These are phyloP conservation scores for Arbacia lixula DNA, from an alignment of 53 echinoderm and acorn worm genomes.

Conservation along the genomic window DNA sequence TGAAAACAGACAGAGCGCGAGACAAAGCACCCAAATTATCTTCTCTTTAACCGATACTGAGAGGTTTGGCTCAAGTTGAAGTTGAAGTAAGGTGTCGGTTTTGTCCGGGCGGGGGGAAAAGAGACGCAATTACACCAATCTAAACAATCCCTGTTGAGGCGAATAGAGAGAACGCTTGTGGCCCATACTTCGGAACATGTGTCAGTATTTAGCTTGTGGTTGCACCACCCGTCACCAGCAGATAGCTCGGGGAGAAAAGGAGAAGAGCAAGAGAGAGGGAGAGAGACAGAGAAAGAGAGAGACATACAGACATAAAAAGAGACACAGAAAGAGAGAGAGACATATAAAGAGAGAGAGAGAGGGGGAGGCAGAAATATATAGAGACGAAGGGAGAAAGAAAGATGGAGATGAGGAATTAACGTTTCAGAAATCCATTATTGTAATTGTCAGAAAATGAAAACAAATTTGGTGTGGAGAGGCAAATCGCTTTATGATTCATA, in stretches of 20 bases:
- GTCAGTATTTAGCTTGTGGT: slow-evolving; percentile 47
- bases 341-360: neutral
- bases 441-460: too few species aligned
- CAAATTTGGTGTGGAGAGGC: too few species aligned
- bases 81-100: slow-evolving; percentile 20
- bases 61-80: too few species aligned
- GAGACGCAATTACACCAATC: slow-evolving; percentile 50
- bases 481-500: too few species aligned
- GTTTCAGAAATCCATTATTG: too few species aligned
- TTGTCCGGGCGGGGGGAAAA: neutral
- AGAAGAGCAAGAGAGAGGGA: neutral
- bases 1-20: too few species aligned
- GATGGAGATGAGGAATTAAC: too few species aligned
- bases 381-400: neutral
- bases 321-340: too few species aligned
- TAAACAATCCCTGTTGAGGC: slow-evolving; percentile 31
- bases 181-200: slow-evolving; percentile 35
- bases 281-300: neutral
- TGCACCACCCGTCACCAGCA: neutral
- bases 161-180: slow-evolving; percentile 30
- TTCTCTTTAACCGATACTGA: too few species aligned
- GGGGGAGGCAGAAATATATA: neutral
- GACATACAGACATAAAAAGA: neutral
- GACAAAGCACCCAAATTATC: too few species aligned
- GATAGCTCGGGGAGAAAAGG: neutral